phyloP scores from a whole-genome alignment of 35 echinoderm and acorn worm genomes.

The Lytechinus pictus region DNA sequence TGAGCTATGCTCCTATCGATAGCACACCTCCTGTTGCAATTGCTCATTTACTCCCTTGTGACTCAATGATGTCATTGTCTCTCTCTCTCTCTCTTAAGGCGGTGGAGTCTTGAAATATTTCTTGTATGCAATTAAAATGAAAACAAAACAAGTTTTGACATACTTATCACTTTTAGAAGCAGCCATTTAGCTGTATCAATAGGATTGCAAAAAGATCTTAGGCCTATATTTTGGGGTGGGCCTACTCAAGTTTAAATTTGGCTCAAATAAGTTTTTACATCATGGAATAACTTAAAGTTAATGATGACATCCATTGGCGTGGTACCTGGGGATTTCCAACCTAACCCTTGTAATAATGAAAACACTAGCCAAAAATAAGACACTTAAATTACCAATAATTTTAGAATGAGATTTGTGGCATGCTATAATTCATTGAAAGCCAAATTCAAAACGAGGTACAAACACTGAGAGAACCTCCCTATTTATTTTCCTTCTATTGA shows the following conservation, averaged over 20 bases:
- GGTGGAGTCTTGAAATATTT: neutral
- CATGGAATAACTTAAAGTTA: neutral
- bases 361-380: neutral
- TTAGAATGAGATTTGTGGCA: neutral
- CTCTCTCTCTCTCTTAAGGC: neutral
- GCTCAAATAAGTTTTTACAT: neutral
- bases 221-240: too few relatives aligned
- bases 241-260: too few relatives aligned
- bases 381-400: neutral
- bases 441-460: neutral
- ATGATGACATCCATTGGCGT: neutral
- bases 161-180: too few relatives aligned
- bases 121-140: neutral
- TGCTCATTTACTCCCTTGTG: neutral
- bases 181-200: too few relatives aligned
- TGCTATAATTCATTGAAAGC: neutral
- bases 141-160: neutral
- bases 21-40: neutral
- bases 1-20: neutral
- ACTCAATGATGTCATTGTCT: neutral
- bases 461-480: too few relatives aligned
- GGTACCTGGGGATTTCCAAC: neutral
- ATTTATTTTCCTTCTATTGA: too few relatives aligned
- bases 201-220: too few relatives aligned
- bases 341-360: neutral